Percentiles rank a stretch among this genome's conserved stretches.
phyloP scores from a whole-genome alignment of 2,113 vertebrate species.

The Chascanopsetta lugubris region DNA sequence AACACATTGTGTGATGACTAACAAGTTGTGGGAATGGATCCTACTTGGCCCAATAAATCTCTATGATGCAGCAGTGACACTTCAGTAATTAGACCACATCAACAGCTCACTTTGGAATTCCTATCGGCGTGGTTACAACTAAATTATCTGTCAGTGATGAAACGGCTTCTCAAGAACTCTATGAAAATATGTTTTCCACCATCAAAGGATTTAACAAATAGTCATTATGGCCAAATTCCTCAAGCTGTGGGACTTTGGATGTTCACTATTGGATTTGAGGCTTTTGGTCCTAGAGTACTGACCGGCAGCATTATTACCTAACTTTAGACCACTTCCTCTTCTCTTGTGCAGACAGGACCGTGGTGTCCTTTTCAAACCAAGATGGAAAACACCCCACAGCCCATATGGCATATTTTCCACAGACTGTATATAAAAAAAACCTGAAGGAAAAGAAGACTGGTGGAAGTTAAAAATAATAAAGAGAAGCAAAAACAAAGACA shows the following conservation, averaged over 20 bases:
- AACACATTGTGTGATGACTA: slow-evolving; percentile 69
- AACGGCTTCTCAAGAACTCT: background rate
- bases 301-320: slow-evolving; percentile 44
- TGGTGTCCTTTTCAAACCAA: slow-evolving; percentile 53
- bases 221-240: slow-evolving; percentile 6
- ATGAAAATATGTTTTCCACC: background rate
- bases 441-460: slow-evolving; percentile 37
- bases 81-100: slow-evolving; percentile 51
- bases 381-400: slow-evolving; percentile 70
- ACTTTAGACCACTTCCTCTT: slow-evolving; percentile 73
- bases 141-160: slow-evolving; percentile 9
- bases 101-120: slow-evolving; percentile 33
- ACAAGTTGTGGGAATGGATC: slow-evolving; percentile 67
- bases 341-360: slow-evolving; percentile 43
- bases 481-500: slow-evolving; percentile 30
- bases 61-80: slow-evolving; percentile 69
- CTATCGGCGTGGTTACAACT: slow-evolving; percentile 1
- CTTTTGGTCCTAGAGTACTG: slow-evolving; percentile 28
- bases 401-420: slow-evolving; percentile 60
- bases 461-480: slow-evolving; percentile 42
- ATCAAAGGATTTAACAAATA: background rate
- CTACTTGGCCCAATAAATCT: slow-evolving; percentile 59
- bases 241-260: slow-evolving; percentile 3
- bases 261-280: slow-evolving; percentile 10
- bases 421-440: slow-evolving; percentile 42